Base-by-base conservation (phyloP, 2,797 vertebrate genomes). In the Hirundo rustica region DNA sequence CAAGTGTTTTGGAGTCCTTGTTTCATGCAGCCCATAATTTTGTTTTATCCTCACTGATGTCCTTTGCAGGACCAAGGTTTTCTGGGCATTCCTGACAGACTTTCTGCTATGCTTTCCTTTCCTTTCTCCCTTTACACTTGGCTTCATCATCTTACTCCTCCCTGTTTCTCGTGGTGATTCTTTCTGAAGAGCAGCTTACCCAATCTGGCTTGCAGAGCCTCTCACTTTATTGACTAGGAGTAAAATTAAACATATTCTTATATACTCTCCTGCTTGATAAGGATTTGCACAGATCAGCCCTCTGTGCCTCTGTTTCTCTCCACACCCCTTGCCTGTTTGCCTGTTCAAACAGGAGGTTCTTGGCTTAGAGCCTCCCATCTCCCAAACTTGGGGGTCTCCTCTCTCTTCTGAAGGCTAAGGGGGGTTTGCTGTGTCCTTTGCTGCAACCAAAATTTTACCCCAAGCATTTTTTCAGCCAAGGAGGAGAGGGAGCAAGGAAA, bases 181-280 rank as follows among this genome's bases (percentile, higher is more conserved):
- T 54, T 89, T 67, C 88, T 78, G 85, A 93, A 45, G 11, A 77
- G 76, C 90, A 93, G 55, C 18, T 84, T 76, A 70, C 48, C 40
- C 85, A 82, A 42, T 42, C 38, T 82, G 60, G 45, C 74, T 85
- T 66, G 48, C 85, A 88, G 71, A 92, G 60, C 64, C 71, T 93
- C 71, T 77, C 38, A 14, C 48, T 86, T 86, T 73, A 86, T 84
- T 94, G 85, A 76, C 73, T 80, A 53, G 62, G 25, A 91, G 44
- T 47, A 78, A 91, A 95, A 93, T 93, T 50, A 96, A 95, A 86
- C 45, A 78, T 72, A 57, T 79, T 91, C 78, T 75, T 92, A 84
- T 90, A 91, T 93, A 73, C 82, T 88, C 92, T 90, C 66, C 88
- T 81, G 60, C 42, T 92, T 95, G 93, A 84, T 90, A 62, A 71